These are phyloP conservation scores for Cyclina sinensis DNA, from an alignment of 1,140 invertebrate genomes.

Conservation along the genomic window DNA sequence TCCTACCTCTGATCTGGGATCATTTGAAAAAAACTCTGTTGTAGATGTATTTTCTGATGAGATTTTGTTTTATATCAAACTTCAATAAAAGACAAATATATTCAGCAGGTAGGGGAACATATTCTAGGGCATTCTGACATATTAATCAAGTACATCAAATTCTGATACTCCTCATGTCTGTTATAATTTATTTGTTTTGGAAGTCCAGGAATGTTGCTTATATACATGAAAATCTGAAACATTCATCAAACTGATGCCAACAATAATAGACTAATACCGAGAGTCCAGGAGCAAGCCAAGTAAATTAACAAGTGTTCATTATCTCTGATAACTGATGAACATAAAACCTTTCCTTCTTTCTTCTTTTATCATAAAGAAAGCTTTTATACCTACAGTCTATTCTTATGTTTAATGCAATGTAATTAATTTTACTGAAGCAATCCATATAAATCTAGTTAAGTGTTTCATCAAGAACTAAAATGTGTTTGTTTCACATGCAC, in stretches of 20 bases:
- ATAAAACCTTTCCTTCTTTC: too few relatives aligned
- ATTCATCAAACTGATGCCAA: neutral
- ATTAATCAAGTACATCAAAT: neutral
- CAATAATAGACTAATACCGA: too few relatives aligned
- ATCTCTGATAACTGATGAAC: too few relatives aligned
- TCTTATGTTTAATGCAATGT: too few relatives aligned
- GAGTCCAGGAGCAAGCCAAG: too few relatives aligned
- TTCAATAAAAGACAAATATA: constrained; percentile 25
- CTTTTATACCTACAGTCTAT: too few relatives aligned
- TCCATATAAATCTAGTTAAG: too few relatives aligned
- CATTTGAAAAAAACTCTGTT: neutral
- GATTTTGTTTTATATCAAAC: constrained; percentile 30
- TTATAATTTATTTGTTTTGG: constrained; percentile 26
- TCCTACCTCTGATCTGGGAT: neutral
- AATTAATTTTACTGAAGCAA: too few relatives aligned
- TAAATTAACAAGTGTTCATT: too few relatives aligned
- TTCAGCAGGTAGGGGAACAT: neutral
- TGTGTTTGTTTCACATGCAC: too few relatives aligned
- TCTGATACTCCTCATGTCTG: neutral
- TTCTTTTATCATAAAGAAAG: too few relatives aligned
- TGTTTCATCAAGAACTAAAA: too few relatives aligned
- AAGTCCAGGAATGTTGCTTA: constrained; percentile 11
- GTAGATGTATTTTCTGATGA: neutral
- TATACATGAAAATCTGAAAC: neutral
- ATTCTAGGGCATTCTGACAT: neutral